phyloP scores from a whole-genome alignment of 2,888 invertebrate genomes.

The Miltochrista miniata region DNA sequence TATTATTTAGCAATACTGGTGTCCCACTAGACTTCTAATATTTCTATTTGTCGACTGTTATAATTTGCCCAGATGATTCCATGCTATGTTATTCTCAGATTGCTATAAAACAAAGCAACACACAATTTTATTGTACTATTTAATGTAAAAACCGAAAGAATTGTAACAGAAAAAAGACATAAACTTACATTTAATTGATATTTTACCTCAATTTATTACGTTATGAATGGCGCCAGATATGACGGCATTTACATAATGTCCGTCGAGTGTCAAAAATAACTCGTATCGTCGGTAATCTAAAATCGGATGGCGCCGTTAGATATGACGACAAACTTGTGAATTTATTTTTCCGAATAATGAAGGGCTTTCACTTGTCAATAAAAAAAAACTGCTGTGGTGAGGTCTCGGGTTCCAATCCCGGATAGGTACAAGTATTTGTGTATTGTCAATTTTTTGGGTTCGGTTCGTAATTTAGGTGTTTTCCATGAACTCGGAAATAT shows the following conservation, averaged over 20 bases:
- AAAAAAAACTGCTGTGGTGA: not conserved
- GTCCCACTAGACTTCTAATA: no score
- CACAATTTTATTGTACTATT: not conserved
- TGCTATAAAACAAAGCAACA: not conserved
- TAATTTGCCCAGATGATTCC: no score
- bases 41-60: no score
- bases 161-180: not conserved
- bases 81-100: no score
- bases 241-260: constrained; percentile 16
- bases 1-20: no score
- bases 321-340: constrained; percentile 21
- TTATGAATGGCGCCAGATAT: constrained; percentile 16
- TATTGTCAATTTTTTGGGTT: no score
- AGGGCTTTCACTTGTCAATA: not conserved
- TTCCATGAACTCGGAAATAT: no score
- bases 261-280: constrained; percentile 28
- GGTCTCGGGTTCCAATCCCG: no score
- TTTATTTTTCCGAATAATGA: constrained; percentile 9
- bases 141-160: not conserved
- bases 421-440: no score
- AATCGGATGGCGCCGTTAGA: constrained; percentile 21
- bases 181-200: constrained; percentile 5
- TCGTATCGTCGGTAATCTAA: constrained; percentile 22
- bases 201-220: constrained; percentile 14
- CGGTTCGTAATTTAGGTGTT: no score